Conservation (phyloP, 2,888 invertebrate genomes). For the Rotaria socialis region DNA sequence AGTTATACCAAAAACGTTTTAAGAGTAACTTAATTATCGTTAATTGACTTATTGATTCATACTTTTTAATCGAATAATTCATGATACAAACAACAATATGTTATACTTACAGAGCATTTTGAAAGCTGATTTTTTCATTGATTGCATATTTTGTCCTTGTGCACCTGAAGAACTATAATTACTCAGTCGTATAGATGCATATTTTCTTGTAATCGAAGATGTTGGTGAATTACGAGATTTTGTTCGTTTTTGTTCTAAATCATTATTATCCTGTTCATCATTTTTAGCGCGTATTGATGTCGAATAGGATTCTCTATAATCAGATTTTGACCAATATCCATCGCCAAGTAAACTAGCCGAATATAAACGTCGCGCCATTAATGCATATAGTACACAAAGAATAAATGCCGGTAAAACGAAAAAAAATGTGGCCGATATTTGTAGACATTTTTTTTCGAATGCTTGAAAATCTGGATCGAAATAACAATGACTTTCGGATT, state of each 20-base stretch:
- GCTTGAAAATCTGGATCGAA: not conserved
- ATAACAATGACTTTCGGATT: not conserved
- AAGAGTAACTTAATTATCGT: no score
- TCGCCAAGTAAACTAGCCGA: not conserved
- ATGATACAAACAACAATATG: not conserved
- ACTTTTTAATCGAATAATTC: no score
- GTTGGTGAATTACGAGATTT: not conserved
- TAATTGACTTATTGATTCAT: no score
- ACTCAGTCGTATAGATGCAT: not conserved
- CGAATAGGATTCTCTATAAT: not conserved
- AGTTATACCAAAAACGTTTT: not conserved
- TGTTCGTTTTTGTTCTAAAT: no score
- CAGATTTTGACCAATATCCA: not conserved
- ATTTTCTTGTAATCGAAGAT: not conserved
- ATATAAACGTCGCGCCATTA: slow-evolving; percentile 21
- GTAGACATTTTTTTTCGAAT: not conserved
- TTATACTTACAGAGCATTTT: slow-evolving; percentile 27
- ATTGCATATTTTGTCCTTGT: not conserved
- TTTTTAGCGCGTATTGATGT: not conserved
- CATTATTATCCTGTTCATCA: not conserved
- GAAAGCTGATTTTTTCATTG: slow-evolving; percentile 28
- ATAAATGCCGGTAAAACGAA: slow-evolving; percentile 19
- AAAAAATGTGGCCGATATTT: not conserved
- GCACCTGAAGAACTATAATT: not conserved
- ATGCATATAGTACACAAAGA: not conserved